phyloP scores from a whole-genome alignment of 2,797 vertebrate genomes.

The Lagodon rhomboides region DNA sequence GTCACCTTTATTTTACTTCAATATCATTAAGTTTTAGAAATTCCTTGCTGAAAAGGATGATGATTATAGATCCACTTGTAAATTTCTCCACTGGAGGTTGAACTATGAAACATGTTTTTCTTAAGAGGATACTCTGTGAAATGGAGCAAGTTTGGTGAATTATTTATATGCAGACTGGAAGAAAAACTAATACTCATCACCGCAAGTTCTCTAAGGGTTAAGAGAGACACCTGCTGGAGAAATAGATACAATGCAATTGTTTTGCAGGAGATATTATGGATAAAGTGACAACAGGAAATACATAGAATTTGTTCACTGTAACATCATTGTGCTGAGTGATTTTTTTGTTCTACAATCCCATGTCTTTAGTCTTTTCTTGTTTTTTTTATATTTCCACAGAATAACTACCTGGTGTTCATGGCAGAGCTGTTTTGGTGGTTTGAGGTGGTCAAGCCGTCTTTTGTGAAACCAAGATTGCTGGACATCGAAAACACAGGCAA shows the following conservation, averaged over 20 bases:
- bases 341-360: not conserved
- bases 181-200: not conserved
- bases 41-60: not conserved
- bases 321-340: not conserved
- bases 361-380: slow-evolving; percentile 19
- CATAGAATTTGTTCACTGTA: not conserved
- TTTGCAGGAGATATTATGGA: not conserved
- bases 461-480: slow-evolving; percentile 92
- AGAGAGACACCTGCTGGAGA: slow-evolving; percentile 80
- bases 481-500: slow-evolving; percentile 78
- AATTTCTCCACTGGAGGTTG: not conserved
- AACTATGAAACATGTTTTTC: not conserved
- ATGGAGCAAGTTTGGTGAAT: slow-evolving; percentile 32
- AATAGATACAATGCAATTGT: slow-evolving; percentile 43
- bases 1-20: not conserved
- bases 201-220: slow-evolving; percentile 26
- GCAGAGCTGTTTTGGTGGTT: slow-evolving; percentile 99
- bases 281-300: not conserved
- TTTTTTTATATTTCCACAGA: slow-evolving; percentile 82
- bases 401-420: slow-evolving; percentile 98
- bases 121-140: slow-evolving; percentile 19
- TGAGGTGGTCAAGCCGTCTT: slow-evolving; percentile 95
- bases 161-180: slow-evolving; percentile 30
- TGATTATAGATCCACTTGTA: not conserved
- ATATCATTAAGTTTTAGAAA: not conserved